These are phyloP conservation scores for Pomacea canaliculata DNA, from an alignment of 2,888 invertebrate genomes.

Conservation along the genomic window DNA sequence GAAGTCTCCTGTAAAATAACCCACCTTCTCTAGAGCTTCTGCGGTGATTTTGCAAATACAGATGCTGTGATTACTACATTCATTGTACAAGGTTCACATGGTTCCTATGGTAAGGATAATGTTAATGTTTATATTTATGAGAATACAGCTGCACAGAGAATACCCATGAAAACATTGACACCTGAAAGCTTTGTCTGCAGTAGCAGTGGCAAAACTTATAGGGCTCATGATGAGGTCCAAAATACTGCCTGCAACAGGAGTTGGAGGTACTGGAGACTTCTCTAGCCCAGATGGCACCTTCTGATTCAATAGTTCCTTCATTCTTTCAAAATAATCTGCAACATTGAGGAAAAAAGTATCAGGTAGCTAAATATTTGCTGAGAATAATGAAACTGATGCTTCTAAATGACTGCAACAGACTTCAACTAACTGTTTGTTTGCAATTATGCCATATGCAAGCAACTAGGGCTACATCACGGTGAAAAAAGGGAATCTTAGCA, in stretches of 20 bases:
- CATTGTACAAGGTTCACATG: too few species aligned
- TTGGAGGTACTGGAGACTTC: slow-evolving; percentile 79
- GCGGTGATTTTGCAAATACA: too few species aligned
- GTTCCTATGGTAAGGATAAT: too few species aligned
- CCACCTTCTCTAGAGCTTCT: too few species aligned
- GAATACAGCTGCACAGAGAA: too few species aligned
- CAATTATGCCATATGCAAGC: too few species aligned
- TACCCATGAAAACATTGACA: slow-evolving; percentile 16
- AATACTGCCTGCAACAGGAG: slow-evolving; percentile 80
- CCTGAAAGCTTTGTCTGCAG: slow-evolving; percentile 50
- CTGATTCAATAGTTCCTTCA: slow-evolving; percentile 79
- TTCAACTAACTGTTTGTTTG: not conserved
- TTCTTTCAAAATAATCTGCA: slow-evolving; percentile 81
- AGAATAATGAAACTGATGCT: not conserved
- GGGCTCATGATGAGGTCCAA: slow-evolving; percentile 84
- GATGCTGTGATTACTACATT: too few species aligned
- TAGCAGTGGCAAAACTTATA: slow-evolving; percentile 73
- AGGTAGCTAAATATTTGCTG: not conserved
- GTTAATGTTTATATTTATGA: too few species aligned
- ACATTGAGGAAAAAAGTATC: slow-evolving; percentile 2
- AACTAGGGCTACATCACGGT: too few species aligned
- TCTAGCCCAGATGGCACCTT: slow-evolving; percentile 79
- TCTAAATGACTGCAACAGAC: not conserved
- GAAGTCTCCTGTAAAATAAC: too few species aligned
- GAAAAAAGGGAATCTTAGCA: too few species aligned